Percentiles rank a stretch among this genome's conserved stretches.
phyloP scores from a whole-genome alignment of 2,797 vertebrate species.

The Momotus momota region DNA sequence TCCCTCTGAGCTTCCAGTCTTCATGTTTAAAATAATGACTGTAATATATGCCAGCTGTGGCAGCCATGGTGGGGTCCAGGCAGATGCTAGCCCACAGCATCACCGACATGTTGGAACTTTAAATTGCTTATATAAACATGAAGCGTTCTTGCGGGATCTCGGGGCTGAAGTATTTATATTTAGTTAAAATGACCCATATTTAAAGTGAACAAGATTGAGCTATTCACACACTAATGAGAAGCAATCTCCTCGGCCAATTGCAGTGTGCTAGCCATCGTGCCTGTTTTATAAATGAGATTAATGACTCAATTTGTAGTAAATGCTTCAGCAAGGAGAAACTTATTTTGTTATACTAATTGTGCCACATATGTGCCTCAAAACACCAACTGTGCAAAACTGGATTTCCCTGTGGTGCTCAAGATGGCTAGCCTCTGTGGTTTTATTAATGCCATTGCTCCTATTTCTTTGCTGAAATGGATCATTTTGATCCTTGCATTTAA shows the following conservation, averaged over 20 bases:
- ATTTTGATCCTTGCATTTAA: slow-evolving; percentile 48
- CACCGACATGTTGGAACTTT: neutral
- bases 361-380: slow-evolving; percentile 62
- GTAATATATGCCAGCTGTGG: neutral
- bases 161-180: neutral
- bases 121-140: neutral
- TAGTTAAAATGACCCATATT: slow-evolving; percentile 9
- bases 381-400: slow-evolving; percentile 57
- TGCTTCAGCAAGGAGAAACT: slow-evolving; percentile 65
- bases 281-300: slow-evolving; percentile 75
- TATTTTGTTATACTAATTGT: slow-evolving; percentile 72
- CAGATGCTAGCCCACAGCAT: neutral
- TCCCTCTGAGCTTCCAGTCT: neutral
- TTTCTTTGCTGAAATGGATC: slow-evolving; percentile 45
- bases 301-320: slow-evolving; percentile 73
- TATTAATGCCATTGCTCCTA: slow-evolving; percentile 47
- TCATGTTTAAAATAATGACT: neutral
- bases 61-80: fast-evolving
- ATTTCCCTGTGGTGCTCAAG: slow-evolving; percentile 9
- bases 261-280: neutral
- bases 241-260: neutral
- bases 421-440: slow-evolving; percentile 59
- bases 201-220: slow-evolving; percentile 27
- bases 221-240: slow-evolving; percentile 16
- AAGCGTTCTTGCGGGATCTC: neutral